A percentile compares a stretch with the other conserved stretches of the same genome.
These are phyloP conservation scores for Spilogale gracilis DNA, from an alignment of 2,113 vertebrate genomes.

Conservation along the genomic window DNA sequence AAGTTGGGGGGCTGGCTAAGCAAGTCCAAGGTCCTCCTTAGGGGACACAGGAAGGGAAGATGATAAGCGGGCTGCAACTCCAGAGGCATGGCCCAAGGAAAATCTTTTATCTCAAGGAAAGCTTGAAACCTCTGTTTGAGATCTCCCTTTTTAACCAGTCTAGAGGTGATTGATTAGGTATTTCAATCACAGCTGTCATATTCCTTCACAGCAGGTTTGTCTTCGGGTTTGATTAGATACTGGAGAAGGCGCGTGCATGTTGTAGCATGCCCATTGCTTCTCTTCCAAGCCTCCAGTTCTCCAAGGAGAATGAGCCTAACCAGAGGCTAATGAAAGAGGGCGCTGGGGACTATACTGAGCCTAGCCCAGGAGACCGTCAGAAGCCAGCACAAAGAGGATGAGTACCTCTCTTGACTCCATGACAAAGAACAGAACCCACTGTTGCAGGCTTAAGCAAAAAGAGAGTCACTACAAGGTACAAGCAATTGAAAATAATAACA, in stretches of 20 bases:
- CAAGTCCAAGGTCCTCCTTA: background rate
- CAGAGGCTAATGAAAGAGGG: background rate
- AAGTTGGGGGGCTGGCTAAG: background rate
- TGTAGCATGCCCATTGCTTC: background rate
- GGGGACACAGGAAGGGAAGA: background rate
- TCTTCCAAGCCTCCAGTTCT: background rate
- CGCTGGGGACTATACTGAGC: background rate
- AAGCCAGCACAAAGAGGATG: background rate
- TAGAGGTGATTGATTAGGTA: background rate
- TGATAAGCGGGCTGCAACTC: background rate
- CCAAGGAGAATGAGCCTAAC: background rate
- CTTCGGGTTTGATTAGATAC: background rate
- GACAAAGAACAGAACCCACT: background rate
- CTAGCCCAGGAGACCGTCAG: background rate
- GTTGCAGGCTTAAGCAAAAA: conserved; percentile 29
- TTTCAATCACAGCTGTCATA: background rate
- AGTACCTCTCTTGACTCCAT: background rate
- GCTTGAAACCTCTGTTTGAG: background rate
- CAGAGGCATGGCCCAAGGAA: background rate
- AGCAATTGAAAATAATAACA: background rate
- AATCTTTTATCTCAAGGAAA: background rate
- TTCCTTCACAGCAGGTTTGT: background rate
- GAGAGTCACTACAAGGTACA: background rate
- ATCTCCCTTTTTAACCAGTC: background rate
- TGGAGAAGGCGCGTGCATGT: background rate